Percentiles rank a stretch among this genome's conserved stretches.
Conservation (phyloP, 2,113 vertebrate genomes). For the Elgaria multicarinata region DNA sequence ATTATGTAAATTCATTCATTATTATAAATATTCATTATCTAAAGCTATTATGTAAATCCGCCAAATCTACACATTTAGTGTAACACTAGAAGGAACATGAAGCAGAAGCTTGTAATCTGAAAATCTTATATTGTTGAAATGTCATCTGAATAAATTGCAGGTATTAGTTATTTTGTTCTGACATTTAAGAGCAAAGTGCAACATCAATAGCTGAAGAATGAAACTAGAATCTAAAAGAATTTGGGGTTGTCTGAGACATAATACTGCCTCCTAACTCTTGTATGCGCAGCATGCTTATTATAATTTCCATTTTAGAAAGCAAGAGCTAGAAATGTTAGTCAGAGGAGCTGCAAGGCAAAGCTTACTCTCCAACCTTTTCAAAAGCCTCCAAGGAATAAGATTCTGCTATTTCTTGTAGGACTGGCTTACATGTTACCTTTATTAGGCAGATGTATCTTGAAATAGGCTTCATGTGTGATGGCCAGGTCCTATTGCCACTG, state of each 20-base stretch:
- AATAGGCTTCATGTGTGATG: background rate
- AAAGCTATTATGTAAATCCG: constrained; percentile 73
- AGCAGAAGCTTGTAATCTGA: constrained; percentile 57
- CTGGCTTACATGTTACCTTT: background rate
- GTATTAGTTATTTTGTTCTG: constrained; percentile 72
- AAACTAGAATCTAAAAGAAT: constrained; percentile 44
- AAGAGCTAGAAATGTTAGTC: background rate
- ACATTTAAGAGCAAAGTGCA: constrained; percentile 66
- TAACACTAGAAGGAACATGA: constrained; percentile 3
- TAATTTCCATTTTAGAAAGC: background rate
- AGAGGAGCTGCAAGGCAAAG: background rate
- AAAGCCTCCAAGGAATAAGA: background rate
- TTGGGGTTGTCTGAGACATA: background rate
- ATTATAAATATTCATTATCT: constrained; percentile 75
- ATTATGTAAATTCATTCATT: constrained; percentile 71
- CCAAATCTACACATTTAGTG: constrained; percentile 55
- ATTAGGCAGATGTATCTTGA: background rate
- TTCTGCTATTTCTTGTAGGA: background rate
- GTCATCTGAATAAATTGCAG: constrained; percentile 72
- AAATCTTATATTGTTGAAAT: constrained; percentile 69
- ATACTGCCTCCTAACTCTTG: accelerated
- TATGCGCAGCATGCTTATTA: background rate
- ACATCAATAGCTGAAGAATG: constrained; percentile 52
- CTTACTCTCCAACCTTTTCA: background rate
- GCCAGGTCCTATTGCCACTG: background rate